These are phyloP conservation scores for Lepeophtheirus salmonis DNA, from an alignment of 1,140 invertebrate genomes.

Conservation along the genomic window DNA sequence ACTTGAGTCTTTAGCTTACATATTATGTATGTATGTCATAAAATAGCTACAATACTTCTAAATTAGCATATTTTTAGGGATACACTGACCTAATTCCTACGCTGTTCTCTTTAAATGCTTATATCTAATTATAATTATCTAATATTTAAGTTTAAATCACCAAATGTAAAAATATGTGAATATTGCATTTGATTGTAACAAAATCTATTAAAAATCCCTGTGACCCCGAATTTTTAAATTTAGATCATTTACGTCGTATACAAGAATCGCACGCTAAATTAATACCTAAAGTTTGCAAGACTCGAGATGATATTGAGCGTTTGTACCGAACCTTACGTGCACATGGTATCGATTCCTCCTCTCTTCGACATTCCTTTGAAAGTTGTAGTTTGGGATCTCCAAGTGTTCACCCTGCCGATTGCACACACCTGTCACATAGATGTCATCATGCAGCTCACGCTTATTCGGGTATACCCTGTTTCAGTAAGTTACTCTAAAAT, in stretches of 20 bases:
- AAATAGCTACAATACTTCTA: too few relatives aligned
- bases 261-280: conserved; percentile 8
- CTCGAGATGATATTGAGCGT: not conserved
- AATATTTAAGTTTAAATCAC: too few relatives aligned
- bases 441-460: conserved; percentile 74
- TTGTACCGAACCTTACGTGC: not conserved
- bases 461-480: conserved; percentile 67
- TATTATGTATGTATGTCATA: too few relatives aligned
- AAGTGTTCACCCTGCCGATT: conserved; percentile 30
- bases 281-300: conserved; percentile 11
- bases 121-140: too few relatives aligned
- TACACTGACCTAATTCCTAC: too few relatives aligned
- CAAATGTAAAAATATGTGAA: too few relatives aligned
- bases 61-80: too few relatives aligned
- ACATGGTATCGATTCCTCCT: not conserved
- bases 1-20: too few relatives aligned
- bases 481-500: conserved; percentile 26
- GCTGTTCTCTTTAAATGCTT: too few relatives aligned
- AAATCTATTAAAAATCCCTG: not conserved
- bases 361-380: not conserved
- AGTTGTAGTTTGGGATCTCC: not conserved
- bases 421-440: conserved; percentile 59
- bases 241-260: not conserved
- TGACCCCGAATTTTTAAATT: conserved; percentile 6
- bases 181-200: too few relatives aligned